Conservation (phyloP, 2,888 invertebrate species). For the Agonopterix arenella region DNA sequence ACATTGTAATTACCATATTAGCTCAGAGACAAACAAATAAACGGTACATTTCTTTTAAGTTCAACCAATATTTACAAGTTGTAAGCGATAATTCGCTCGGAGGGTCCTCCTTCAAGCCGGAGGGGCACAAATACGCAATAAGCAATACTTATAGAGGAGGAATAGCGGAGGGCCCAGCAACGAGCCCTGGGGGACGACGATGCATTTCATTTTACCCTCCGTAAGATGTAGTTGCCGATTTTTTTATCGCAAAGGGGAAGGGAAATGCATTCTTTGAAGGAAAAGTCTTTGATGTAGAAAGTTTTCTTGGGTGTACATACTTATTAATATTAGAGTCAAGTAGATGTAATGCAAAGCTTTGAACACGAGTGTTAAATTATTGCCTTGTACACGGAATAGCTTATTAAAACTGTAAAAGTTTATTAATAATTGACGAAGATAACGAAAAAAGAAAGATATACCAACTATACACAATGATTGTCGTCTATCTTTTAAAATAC, state of each 20-base stretch:
- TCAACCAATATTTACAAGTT: slow-evolving; percentile 57
- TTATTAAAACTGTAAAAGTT: no score
- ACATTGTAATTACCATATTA: background rate
- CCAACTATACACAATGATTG: no score
- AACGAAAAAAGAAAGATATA: no score
- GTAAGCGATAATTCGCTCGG: slow-evolving; percentile 43
- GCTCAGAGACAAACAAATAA: background rate
- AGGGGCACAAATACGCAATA: slow-evolving; percentile 31
- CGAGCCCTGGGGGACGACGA: slow-evolving; percentile 8
- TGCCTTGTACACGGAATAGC: no score
- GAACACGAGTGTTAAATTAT: no score
- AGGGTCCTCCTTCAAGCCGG: slow-evolving; percentile 6
- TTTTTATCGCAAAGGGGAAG: slow-evolving; percentile 23
- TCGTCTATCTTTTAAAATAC: no score
- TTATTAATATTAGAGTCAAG: no score
- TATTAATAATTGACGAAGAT: no score
- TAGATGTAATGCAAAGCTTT: no score
- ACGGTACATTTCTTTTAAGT: slow-evolving; percentile 14
- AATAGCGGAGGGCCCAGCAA: slow-evolving; percentile 23
- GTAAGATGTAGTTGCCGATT: slow-evolving; percentile 33
- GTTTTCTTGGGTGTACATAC: no score
- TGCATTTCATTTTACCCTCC: slow-evolving; percentile 50
- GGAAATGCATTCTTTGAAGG: slow-evolving; percentile 39
- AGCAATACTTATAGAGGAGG: slow-evolving; percentile 43
- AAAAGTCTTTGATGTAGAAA: slow-evolving; percentile 18